These are phyloP conservation scores for Platycheirus albimanus DNA, from an alignment of 2,888 invertebrate genomes.

Conservation along the genomic window DNA sequence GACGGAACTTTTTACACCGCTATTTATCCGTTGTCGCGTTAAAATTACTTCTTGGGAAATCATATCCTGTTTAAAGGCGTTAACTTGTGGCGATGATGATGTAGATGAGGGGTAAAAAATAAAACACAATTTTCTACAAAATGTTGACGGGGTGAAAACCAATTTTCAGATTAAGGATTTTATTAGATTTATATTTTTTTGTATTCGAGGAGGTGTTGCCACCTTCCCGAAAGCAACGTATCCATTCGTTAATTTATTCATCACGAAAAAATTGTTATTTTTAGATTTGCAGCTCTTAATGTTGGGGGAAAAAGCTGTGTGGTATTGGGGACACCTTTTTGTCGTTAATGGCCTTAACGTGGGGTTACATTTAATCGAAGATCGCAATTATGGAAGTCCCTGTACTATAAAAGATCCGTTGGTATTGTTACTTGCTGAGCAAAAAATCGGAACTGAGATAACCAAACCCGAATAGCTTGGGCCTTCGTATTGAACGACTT, in stretches of 20 bases:
- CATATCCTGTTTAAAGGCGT: slow-evolving; percentile 24
- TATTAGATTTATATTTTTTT: slow-evolving; percentile 10
- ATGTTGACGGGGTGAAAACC: slow-evolving; percentile 37
- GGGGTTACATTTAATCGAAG: too few species aligned
- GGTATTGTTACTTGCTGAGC: too few species aligned
- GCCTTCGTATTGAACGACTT: too few species aligned
- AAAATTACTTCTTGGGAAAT: slow-evolving; percentile 8
- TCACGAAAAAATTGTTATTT: neutral
- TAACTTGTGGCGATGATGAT: neutral
- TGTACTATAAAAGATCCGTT: too few species aligned
- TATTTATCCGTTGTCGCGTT: slow-evolving; percentile 26
- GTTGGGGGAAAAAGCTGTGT: too few species aligned
- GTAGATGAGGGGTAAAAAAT: slow-evolving; percentile 13
- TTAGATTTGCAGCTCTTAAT: neutral
- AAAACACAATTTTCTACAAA: slow-evolving; percentile 31
- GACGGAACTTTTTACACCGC: slow-evolving; percentile 43
- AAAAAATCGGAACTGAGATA: too few species aligned
- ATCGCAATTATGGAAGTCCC: too few species aligned
- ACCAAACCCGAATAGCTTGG: too few species aligned
- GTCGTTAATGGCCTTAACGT: too few species aligned
- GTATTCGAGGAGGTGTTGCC: neutral
- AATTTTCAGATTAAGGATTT: slow-evolving; percentile 51
- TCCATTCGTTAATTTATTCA: too few species aligned
- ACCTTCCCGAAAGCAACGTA: too few species aligned
- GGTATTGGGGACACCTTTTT: too few species aligned